Evolutionary conservation across 2,113 vertebrate species (phyloP), one percentile per base, ranked within the genome.

Genomic region (Himantopus leucocephalus): DNA sequence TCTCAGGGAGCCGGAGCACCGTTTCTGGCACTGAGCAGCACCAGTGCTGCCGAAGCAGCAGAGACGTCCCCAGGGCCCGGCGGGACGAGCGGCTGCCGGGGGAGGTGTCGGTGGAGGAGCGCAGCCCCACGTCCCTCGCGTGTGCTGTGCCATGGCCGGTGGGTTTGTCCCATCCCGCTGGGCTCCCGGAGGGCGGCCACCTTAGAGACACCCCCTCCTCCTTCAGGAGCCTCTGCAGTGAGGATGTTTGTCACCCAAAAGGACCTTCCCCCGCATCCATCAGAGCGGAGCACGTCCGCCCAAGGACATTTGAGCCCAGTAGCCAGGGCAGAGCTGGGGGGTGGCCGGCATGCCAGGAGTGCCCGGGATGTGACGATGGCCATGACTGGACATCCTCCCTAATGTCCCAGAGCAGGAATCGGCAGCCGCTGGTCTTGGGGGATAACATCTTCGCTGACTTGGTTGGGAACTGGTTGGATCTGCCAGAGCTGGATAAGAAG

Each of bases 361-460:
- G 96, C 60, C 94, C 67, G 0, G 88, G 92, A 0, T 85, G 92
- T 4, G 99, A 99, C 0, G 99, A 99, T 2, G 97, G 98, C 4
- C 97, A 98, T 1, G 99, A 99, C 97, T 99, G 99, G 99, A 99
- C 99, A 0, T 99, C 99, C 22, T 99, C 99, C 0, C 94, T 99
- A 11, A 99, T 99, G 99, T 99, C 98, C 67, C 98, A 98, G 84
- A 98, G 98, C 91, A 98, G 99, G 62, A 99, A 99, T 79, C 98
- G 99, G 20, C 99, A 99, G 91, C 99, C 99, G 0, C 97, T 99
- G 90, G 98, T 99, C 35, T 92, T 99, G 83, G 99, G 99, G 3
- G 99, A 99, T 94, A 99, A 99, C 35, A 96, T 99, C 92, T 99
- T 99, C 5, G 99, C 99, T 2, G 99, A 99, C 97, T 98, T 99